Evolutionary conservation across 1,140 invertebrate genomes (phyloP).

Genomic region (Drosophila dunni): DNA sequence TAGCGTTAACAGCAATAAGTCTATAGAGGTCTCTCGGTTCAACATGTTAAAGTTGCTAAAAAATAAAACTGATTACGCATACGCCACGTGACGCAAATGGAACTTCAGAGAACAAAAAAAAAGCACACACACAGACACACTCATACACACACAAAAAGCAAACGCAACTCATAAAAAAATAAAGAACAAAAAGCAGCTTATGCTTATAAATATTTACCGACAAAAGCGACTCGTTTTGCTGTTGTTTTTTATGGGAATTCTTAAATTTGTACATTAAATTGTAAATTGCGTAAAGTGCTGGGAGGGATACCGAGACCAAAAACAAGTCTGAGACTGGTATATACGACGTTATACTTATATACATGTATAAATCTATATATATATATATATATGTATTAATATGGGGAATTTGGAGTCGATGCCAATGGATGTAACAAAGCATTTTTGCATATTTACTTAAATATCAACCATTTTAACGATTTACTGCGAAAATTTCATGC

Average conservation of each 20-base stretch:
- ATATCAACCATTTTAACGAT: slow-evolving; percentile 80
- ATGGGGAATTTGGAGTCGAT: slow-evolving; percentile 26
- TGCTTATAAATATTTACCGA: slow-evolving; percentile 64
- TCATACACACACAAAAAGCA: neutral
- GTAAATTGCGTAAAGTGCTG: slow-evolving; percentile 40
- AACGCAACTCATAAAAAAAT: slow-evolving; percentile 36
- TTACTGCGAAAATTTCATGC: slow-evolving; percentile 78
- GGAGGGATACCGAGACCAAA: neutral
- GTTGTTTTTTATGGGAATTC: slow-evolving; percentile 64
- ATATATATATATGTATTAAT: neutral
- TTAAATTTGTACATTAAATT: slow-evolving; percentile 78
- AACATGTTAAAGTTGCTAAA: slow-evolving; percentile 17
- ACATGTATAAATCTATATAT: neutral
- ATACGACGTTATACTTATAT: neutral
- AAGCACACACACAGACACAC: neutral
- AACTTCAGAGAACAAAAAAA: neutral
- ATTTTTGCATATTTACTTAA: slow-evolving; percentile 82
- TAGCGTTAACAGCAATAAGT: neutral
- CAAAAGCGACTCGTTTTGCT: slow-evolving; percentile 16
- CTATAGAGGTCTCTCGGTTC: neutral
- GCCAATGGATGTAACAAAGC: slow-evolving; percentile 60
- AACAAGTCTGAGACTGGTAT: neutral
- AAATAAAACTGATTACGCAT: slow-evolving; percentile 43
- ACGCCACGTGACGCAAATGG: slow-evolving; percentile 19
- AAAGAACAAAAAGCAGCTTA: slow-evolving; percentile 40